Percentiles rank a stretch among this genome's conserved stretches.
Evolutionary conservation across 2,797 vertebrate genomes (phyloP).

Genomic region (Tadarida brasiliensis): DNA sequence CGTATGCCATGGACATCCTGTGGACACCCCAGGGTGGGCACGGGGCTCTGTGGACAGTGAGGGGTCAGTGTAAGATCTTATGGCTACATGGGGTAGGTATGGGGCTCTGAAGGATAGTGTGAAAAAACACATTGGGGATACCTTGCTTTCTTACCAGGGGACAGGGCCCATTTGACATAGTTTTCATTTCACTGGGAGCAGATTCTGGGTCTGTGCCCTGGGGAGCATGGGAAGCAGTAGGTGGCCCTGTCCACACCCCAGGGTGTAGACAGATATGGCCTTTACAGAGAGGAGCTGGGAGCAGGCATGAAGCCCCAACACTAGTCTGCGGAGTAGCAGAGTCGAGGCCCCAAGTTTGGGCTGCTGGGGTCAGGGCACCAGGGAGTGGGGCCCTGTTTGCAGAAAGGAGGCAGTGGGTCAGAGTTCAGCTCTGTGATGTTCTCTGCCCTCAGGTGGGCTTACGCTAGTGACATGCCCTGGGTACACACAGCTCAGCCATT

Average conservation of each 20-base stretch:
- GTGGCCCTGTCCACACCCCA: background rate
- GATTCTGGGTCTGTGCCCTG: background rate
- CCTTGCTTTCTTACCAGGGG: background rate
- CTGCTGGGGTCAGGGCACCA: background rate
- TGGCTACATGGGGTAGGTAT: background rate
- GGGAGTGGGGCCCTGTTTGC: too few relatives aligned
- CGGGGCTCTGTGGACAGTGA: background rate
- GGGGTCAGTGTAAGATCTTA: background rate
- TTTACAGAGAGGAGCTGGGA: background rate
- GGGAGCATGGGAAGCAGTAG: background rate
- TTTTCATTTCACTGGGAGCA: background rate
- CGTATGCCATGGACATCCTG: background rate
- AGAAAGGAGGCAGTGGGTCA: background rate
- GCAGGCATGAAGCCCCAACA: background rate
- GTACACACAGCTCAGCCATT: background rate
- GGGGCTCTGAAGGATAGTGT: background rate
- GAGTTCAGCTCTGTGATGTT: background rate
- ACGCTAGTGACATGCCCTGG: background rate
- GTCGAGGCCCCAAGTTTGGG: background rate
- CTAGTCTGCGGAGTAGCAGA: background rate
- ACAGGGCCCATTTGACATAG: background rate
- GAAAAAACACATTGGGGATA: background rate
- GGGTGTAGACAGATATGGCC: background rate
- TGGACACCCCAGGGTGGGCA: background rate
- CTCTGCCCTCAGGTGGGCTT: background rate